phyloP scores from a whole-genome alignment of 2,113 vertebrate genomes.

The Rafetus swinhoei region DNA sequence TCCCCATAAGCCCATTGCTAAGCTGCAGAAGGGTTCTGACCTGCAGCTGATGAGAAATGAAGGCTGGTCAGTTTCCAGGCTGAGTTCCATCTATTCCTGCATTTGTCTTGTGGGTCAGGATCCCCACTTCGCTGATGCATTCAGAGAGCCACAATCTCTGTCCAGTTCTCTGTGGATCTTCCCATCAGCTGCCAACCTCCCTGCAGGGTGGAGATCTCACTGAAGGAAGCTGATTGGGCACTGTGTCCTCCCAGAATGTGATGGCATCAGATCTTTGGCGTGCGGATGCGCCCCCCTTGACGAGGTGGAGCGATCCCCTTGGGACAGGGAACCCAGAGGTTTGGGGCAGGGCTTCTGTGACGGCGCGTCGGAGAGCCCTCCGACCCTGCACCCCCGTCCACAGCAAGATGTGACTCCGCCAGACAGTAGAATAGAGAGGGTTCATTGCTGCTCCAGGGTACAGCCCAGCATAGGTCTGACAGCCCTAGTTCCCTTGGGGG shows the following conservation, averaged over 20 bases:
- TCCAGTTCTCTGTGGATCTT: not conserved
- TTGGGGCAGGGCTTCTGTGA: not conserved
- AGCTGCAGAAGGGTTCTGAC: not conserved
- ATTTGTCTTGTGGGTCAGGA: fast-evolving
- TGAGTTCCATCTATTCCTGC: fast-evolving
- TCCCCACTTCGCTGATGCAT: not conserved
- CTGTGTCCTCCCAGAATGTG: not conserved
- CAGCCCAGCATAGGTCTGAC: too few species aligned
- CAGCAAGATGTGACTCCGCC: too few species aligned
- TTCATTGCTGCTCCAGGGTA: too few species aligned
- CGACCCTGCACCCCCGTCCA: not conserved
- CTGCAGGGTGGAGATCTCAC: not conserved
- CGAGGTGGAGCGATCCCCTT: not conserved
- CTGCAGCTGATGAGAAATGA: not conserved
- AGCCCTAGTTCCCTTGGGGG: too few species aligned
- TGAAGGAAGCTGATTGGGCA: not conserved
- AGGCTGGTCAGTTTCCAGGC: not conserved
- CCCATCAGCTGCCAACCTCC: not conserved
- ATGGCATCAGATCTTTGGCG: not conserved
- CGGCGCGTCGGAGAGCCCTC: not conserved
- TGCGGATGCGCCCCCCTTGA: not conserved
- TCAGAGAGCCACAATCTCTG: not conserved
- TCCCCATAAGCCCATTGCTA: slow-evolving; percentile 48
- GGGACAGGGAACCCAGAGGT: not conserved
- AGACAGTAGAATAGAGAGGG: too few species aligned